Base-by-base conservation (phyloP, 1,140 invertebrate genomes). In the Vollenhovia emeryi region DNA sequence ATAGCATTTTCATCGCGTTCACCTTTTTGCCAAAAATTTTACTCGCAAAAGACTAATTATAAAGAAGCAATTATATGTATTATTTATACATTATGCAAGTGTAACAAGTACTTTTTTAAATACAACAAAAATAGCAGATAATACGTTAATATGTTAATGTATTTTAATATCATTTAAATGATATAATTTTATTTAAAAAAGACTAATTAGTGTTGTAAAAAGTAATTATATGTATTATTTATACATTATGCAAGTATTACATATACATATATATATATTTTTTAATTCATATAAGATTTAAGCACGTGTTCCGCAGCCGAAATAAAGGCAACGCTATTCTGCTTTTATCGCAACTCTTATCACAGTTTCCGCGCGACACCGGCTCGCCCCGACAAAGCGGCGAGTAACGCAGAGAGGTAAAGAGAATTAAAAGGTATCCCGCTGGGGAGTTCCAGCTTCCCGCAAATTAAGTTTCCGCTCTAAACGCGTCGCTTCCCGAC, bases 401-500 rank as follows among this genome's bases (percentile, higher is more conserved):
- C 13, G 13, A 52, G 27, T 52, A 78, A 30, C 59, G 27, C 3
- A 50, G 30, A 68, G 2, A 79, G 43, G 60, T 66, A 79, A 68
- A 79, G 43, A 66, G 30, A 66, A 79, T 68, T 79, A 55, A 79
- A 66, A 79, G 75, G 30, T 79, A 66, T 79, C 30, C 52, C 30
- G 30, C 30, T 48, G 33, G 33, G 73, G 7, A 15, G 55, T 15
- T n/a, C 48, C 21, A 79, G 50, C 27, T 73, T 57, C 30, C n/a
- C 24, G 66, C 78, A 82, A 82, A 82, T 82, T 82, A 73, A 71
- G 50, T 82, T 82, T 82, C 33, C 50, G 36, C 78, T 18, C 24
- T 73, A 80, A 80, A 80, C 18, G 36, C 48, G 24, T 80, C 64
- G 50, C 50, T 71, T 57, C 18, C 24, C 66, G 50, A 57, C 52